Conservation (phyloP, 2,888 invertebrate genomes). For the Cryptocheilus praepositus region DNA sequence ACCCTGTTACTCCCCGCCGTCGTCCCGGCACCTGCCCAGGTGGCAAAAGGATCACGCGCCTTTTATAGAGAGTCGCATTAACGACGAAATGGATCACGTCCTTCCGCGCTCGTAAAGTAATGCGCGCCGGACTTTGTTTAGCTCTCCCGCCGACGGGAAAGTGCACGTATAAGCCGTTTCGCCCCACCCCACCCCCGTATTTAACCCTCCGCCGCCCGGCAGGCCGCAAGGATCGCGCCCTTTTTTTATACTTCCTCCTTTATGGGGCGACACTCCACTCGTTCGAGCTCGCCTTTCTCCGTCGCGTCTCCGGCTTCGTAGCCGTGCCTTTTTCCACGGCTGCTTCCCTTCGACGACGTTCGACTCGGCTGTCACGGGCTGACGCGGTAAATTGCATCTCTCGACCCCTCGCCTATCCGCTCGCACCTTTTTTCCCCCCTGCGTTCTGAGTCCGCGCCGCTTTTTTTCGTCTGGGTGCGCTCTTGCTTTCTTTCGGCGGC, state of each 20-base stretch:
- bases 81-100: conserved; percentile 73
- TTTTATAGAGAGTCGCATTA: conserved; percentile 71
- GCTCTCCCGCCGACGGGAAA: conserved; percentile 47
- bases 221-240: conserved; percentile 4
- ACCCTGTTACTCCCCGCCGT: too few relatives aligned
- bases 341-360: conserved; percentile 24
- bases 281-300: too few relatives aligned
- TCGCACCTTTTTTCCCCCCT: too few relatives aligned
- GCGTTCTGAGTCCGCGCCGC: too few relatives aligned
- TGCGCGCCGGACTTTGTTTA: conserved; percentile 68
- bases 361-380: conserved; percentile 46
- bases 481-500: too few relatives aligned
- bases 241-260: conserved; percentile 30
- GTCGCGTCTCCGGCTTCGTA: too few relatives aligned
- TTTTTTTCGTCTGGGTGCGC: too few relatives aligned
- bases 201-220: conserved; percentile 5
- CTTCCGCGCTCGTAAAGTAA: conserved; percentile 69
- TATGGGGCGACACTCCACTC: conserved; percentile 28
- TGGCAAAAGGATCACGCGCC: conserved; percentile 40
- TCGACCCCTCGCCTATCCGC: conserved; percentile 20
- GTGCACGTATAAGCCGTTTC: conserved; percentile 58
- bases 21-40: conserved; percentile 10
- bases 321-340: too few relatives aligned
- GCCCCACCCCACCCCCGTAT: conserved; percentile 20
- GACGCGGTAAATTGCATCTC: conserved; percentile 59